Base-by-base conservation (phyloP, 2,797 vertebrate species). In the Mionectes olivaceus region DNA sequence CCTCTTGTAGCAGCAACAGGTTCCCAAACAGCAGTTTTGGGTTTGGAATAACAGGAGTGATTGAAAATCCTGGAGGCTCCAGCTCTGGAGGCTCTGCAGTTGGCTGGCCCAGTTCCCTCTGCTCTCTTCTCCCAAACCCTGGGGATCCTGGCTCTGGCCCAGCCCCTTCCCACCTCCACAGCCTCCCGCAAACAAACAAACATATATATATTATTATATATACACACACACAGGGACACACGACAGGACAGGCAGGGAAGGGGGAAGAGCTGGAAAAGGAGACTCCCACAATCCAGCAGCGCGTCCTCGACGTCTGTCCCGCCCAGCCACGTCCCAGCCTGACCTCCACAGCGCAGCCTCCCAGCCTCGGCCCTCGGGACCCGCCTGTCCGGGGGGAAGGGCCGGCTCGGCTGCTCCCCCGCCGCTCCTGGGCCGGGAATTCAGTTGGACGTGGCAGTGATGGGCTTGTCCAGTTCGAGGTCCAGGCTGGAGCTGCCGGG, bases 401-500 rank as follows among this genome's bases (percentile, higher is more conserved):
- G 73, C 64, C 32, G 77, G 95, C 94, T 16, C 19, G n/a, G 96
- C 86, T 70, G 96, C 91, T 83, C 67, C 83, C 80, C 87, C 2
- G 22, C 86, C 59, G 83, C 85, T 67, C 19, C 23, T 53, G 52
- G 93, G 92, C 90, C 49, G 75, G 56, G 59, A 65, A 87, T 92
- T 98, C 97, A 99, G 97, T 99, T 99, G 90, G 99, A 99, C 63
- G 98, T 99, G 97, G 99, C 99, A 53, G 99, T 96, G 97, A 99
- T 99, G 97, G 99, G 98, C 67, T 99, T 99, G 87, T 99, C 99
- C 97, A 99, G 98, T 98, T 99, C 99, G 56, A 98, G 97, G 64
- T 99, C 98, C 78, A 99, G 98, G 83, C 98, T 98, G 41, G 98
- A 93, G 7, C 98, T 89, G 57, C 97, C 92, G 37, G 98, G 97